Evolutionary conservation across 2,797 vertebrate genomes (phyloP).

Genomic region (Glossophaga mutica): DNA sequence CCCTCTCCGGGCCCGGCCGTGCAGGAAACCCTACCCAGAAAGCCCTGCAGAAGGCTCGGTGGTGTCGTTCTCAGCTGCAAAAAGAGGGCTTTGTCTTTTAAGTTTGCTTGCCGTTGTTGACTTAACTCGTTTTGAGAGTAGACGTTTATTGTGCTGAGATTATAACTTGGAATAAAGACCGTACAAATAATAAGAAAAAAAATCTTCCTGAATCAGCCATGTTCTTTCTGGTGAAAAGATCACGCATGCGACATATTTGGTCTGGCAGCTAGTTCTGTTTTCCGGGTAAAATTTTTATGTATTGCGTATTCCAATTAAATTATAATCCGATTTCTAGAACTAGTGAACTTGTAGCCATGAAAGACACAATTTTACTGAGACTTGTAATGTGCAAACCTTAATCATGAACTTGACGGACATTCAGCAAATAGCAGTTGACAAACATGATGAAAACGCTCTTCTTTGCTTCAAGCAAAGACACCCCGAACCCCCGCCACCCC

Average conservation of each 20-base stretch:
- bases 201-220: background rate
- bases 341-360: background rate
- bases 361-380: background rate
- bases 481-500: background rate
- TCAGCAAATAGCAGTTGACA: background rate
- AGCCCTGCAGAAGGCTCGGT: background rate
- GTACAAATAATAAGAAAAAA: background rate
- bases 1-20: background rate
- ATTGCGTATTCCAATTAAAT: background rate
- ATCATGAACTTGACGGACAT: background rate
- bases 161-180: background rate
- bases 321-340: background rate
- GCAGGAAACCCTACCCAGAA: background rate
- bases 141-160: background rate
- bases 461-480: background rate
- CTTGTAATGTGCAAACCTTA: background rate
- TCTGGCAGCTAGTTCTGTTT: background rate
- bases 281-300: background rate
- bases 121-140: background rate
- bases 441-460: background rate
- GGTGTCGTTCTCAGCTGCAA: background rate
- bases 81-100: background rate
- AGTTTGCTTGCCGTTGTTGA: background rate
- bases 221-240: background rate
- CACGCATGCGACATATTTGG: background rate